phyloP scores from a whole-genome alignment of 1,140 invertebrate species.

The Oryctes rhinoceros region DNA sequence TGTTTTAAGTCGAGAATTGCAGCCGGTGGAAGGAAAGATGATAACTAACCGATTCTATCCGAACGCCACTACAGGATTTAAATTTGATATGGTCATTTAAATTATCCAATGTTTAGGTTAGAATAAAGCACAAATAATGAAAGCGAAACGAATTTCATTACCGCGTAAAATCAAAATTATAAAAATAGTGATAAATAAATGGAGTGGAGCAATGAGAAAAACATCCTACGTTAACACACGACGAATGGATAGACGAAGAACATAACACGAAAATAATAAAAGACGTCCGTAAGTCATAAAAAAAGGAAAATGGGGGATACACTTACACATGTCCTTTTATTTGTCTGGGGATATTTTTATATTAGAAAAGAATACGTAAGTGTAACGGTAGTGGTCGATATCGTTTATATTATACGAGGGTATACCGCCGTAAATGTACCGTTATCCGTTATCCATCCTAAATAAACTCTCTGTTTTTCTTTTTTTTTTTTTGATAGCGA shows the following conservation, averaged over 20 bases:
- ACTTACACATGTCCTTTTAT: conserved; percentile 29
- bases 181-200: conserved; percentile 34
- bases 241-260: conserved; percentile 27
- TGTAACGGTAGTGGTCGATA: conserved; percentile 16
- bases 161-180: conserved; percentile 33
- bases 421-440: background rate
- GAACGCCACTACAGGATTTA: too few species aligned
- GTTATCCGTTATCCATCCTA: background rate
- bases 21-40: too few species aligned
- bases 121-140: background rate
- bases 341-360: conserved; percentile 31
- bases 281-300: conserved; percentile 30
- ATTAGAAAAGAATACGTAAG: conserved; percentile 27
- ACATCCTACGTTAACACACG: conserved; percentile 26
- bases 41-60: too few species aligned
- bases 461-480: background rate
- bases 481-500: background rate
- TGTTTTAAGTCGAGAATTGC: too few species aligned
- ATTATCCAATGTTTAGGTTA: background rate
- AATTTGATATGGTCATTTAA: too few species aligned
- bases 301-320: conserved; percentile 13
- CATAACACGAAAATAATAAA: background rate
- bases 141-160: conserved; percentile 18
- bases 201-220: conserved; percentile 23
- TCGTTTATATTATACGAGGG: conserved; percentile 2